phyloP scores from a whole-genome alignment of 1,140 invertebrate genomes.

The Spodoptera litura region DNA sequence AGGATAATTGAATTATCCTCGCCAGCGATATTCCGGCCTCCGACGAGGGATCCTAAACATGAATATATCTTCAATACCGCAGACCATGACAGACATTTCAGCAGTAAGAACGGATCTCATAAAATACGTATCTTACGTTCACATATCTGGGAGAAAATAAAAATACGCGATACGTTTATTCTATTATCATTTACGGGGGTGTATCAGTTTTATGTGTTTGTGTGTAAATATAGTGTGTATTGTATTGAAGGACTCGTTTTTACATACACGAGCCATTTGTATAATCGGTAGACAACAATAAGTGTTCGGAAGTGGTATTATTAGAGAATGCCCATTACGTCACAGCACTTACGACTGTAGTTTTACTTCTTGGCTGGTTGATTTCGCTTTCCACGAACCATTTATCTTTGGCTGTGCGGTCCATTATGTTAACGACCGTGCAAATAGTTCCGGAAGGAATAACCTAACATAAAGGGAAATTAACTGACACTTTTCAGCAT shows the following conservation, averaged over 20 bases:
- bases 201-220: conserved; percentile 21
- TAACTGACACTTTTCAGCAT: conserved; percentile 50
- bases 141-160: conserved; percentile 27
- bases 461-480: conserved; percentile 56
- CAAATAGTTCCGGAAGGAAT: conserved; percentile 69
- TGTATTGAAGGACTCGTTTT: background rate
- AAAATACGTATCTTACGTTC: conserved; percentile 40
- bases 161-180: conserved; percentile 36
- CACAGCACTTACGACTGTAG: conserved; percentile 42
- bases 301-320: conserved; percentile 44
- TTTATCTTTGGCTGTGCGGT: conserved; percentile 64
- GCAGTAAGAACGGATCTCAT: conserved; percentile 36
- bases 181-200: conserved; percentile 28
- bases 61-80: conserved; percentile 44
- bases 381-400: conserved; percentile 61
- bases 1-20: conserved; percentile 55
- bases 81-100: conserved; percentile 46
- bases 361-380: conserved; percentile 63
- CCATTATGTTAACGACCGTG: conserved; percentile 71
- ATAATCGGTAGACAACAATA: conserved; percentile 27
- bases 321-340: conserved; percentile 46
- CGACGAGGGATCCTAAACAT: conserved; percentile 33
- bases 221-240: conserved; percentile 17
- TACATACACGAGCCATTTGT: background rate
- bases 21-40: conserved; percentile 27